Evolutionary conservation across 2,797 vertebrate species (phyloP), one percentile per base, ranked within the genome.

Genomic region (Ctenosaura bakeri): DNA sequence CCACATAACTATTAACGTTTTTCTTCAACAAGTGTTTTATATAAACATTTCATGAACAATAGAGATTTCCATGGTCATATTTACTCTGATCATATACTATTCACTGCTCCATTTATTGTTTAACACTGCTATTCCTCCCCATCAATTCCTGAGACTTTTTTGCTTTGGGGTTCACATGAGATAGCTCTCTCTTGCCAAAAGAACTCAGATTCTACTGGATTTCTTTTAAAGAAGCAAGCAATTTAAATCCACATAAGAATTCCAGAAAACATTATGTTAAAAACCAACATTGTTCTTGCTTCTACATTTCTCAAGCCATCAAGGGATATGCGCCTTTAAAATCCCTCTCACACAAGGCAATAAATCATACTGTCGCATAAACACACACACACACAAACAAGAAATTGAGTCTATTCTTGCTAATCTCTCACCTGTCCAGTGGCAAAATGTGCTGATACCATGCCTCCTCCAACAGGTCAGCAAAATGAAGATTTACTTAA

Each of bases 401-500:
- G 95, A 93, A 92, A 42, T 71, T 89, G 93, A 96, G 93, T 95
- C 92, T 92, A 92, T 92, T 96, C 90, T 92, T 71, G 90, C 93
- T 97, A 95, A 97, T 97, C 94, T 97, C 95, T 97, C 92, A 92
- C 96, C 96, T 97, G 95, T 96, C 95, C 95, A 95, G 93, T 38
- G 93, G 86, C 87, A 97, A 97, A 97, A 97, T 95, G 90, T 98
- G 97, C 97, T 97, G 97, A 97, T 95, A 92, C 93, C 93, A 95
- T 1, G 87, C n/a, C 59, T 96, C 93, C 96, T 96, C 95, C 87
- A 93, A 95, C 95, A 96, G 95, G 97, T 97, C 97, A 98, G 97
- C 97, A 97, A 97, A 97, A 97, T 89, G 86, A 97, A 98, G 97
- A 97, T 97, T 97, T 97, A 97, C 96, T 98, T 97, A 98, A 97